Conservation (phyloP, 2,888 invertebrate genomes). For the Sarcophaga caerulescens region DNA sequence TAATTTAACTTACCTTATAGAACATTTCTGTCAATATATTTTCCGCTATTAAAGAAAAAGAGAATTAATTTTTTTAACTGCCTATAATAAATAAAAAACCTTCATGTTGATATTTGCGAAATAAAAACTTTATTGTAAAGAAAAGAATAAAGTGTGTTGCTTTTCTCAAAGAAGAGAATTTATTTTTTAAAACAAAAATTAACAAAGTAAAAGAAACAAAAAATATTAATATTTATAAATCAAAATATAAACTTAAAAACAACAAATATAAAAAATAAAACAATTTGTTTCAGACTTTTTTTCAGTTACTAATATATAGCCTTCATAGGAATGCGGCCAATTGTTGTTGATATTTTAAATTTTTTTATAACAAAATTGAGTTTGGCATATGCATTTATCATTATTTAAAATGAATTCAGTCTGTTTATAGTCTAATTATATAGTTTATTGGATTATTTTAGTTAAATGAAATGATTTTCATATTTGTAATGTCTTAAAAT, state of each 20-base stretch:
- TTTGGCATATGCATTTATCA: neutral
- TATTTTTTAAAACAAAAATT: constrained; percentile 45
- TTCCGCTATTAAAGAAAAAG: neutral
- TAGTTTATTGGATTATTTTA: neutral
- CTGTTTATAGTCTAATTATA: neutral
- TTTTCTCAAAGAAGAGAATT: constrained; percentile 15
- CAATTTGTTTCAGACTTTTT: constrained; percentile 21
- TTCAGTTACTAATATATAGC: constrained; percentile 18
- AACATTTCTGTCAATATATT: too few relatives aligned
- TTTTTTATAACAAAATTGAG: constrained; percentile 14
- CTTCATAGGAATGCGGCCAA: neutral
- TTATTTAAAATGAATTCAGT: neutral
- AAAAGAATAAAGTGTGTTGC: neutral
- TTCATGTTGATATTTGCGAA: neutral
- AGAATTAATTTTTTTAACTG: neutral
- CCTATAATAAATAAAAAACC: neutral
- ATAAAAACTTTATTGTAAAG: constrained; percentile 38
- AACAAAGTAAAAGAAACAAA: constrained; percentile 56
- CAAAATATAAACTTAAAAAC: constrained; percentile 61
- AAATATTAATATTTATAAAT: constrained; percentile 36
- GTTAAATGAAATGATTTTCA: neutral
- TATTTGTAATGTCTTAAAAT: neutral
- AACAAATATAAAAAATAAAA: constrained; percentile 42
- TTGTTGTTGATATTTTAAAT: neutral
- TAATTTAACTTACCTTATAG: too few relatives aligned